Percentiles rank a stretch among this genome's conserved stretches.
phyloP scores from a whole-genome alignment of 2,113 vertebrate species.

The Otocyon megalotis region DNA sequence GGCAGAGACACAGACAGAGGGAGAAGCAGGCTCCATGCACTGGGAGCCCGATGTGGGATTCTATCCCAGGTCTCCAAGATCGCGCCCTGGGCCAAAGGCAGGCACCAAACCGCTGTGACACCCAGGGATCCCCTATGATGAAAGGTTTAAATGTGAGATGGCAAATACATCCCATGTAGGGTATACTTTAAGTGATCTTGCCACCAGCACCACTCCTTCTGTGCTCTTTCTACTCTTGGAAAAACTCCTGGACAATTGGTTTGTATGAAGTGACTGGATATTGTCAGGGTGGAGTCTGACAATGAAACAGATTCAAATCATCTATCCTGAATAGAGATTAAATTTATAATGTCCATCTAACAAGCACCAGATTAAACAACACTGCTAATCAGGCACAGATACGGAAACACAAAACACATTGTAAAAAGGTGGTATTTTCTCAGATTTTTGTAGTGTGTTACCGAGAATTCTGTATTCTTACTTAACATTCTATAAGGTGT shows the following conservation, averaged over 20 bases:
- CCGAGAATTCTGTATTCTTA: constrained; percentile 11
- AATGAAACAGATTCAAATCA: not conserved
- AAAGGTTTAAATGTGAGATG: not conserved
- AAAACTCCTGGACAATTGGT: not conserved
- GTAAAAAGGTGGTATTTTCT: not conserved
- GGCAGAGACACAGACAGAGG: no score
- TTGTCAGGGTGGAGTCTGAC: not conserved
- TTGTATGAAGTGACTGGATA: not conserved
- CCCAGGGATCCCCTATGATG: no score
- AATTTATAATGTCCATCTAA: not conserved
- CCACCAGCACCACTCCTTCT: not conserved
- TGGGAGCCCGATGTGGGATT: no score
- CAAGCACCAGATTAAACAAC: not conserved
- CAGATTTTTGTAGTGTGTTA: not conserved
- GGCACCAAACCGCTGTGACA: no score
- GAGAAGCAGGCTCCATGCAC: no score
- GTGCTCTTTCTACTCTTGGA: not conserved
- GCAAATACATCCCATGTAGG: fast-evolving
- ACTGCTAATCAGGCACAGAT: not conserved
- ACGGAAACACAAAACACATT: not conserved
- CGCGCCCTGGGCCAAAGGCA: no score
- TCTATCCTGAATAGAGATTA: not conserved
- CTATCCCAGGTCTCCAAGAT: no score
- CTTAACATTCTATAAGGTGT: not conserved
- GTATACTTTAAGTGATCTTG: fast-evolving